A percentile compares a stretch with the other conserved stretches of the same genome.
Conservation (phyloP, 1,140 invertebrate species). For the Onthophagus taurus region DNA sequence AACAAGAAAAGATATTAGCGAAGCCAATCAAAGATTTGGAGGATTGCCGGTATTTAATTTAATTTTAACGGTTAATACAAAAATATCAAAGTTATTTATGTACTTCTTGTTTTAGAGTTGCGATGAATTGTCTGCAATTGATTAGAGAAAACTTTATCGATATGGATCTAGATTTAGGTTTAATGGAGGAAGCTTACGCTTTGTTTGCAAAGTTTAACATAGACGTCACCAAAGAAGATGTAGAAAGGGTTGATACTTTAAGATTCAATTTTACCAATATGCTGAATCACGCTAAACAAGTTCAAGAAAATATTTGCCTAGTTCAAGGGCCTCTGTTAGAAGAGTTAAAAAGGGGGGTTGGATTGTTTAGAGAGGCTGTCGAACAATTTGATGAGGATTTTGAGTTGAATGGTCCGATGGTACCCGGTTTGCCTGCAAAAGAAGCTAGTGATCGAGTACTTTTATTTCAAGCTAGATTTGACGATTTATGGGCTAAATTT, state of each 20-base stretch:
- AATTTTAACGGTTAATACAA: too few species aligned
- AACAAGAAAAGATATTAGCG: conserved; percentile 53
- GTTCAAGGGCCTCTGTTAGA: conserved; percentile 67
- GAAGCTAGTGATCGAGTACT: conserved; percentile 67
- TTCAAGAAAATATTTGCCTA: conserved; percentile 60
- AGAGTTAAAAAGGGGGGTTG: conserved; percentile 61
- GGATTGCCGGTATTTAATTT: conserved; percentile 44
- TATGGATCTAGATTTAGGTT: conserved; percentile 62
- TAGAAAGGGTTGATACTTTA: conserved; percentile 66
- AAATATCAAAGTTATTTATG: neutral
- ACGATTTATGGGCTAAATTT: conserved; percentile 68
- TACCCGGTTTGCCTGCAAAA: conserved; percentile 65
- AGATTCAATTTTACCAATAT: conserved; percentile 69
- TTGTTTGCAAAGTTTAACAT: conserved; percentile 63
- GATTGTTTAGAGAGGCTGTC: conserved; percentile 56
- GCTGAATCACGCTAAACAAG: conserved; percentile 59
- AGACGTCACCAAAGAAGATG: conserved; percentile 64
- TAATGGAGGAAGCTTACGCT: conserved; percentile 72
- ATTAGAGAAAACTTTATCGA: conserved; percentile 66
- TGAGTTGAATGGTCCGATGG: conserved; percentile 70
- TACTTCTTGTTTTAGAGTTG: conserved; percentile 38
- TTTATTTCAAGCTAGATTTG: conserved; percentile 49
- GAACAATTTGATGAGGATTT: conserved; percentile 64
- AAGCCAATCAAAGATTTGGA: conserved; percentile 62
- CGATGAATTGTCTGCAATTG: conserved; percentile 64